These are phyloP conservation scores for Taenioides sp. DNA, from an alignment of 2,797 vertebrate species.

Conservation along the genomic window DNA sequence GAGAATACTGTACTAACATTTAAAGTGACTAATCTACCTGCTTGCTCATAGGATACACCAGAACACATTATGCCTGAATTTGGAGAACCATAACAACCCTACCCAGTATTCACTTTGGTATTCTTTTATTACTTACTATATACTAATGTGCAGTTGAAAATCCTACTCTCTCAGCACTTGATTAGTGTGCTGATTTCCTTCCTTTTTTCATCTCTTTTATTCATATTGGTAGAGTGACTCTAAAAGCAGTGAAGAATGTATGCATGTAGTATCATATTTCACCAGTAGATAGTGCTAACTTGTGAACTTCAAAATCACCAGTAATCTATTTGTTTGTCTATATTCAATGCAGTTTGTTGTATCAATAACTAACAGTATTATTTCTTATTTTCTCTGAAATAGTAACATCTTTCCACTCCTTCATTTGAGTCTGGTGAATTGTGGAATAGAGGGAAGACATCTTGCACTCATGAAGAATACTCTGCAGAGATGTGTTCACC, in stretches of 20 bases:
- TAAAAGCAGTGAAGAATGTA: neutral
- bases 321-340: neutral
- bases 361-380: neutral
- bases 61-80: slow-evolving; percentile 46
- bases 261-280: neutral
- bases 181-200: neutral
- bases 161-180: neutral
- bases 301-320: neutral
- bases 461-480: slow-evolving; percentile 42
- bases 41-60: slow-evolving; percentile 50
- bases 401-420: neutral
- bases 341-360: no score
- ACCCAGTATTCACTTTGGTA: slow-evolving; percentile 35
- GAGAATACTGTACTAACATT: neutral
- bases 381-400: neutral
- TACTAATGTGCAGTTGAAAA: neutral
- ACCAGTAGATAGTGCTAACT: slow-evolving; percentile 5
- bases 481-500: slow-evolving; percentile 59
- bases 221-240: neutral
- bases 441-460: slow-evolving; percentile 53
- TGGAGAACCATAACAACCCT: slow-evolving; percentile 26
- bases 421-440: slow-evolving; percentile 68
- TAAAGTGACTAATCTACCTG: neutral
- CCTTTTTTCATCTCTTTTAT: no score
- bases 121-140: neutral